Conservation (phyloP, 2,888 invertebrate genomes). For the Habroteleia sp. region DNA sequence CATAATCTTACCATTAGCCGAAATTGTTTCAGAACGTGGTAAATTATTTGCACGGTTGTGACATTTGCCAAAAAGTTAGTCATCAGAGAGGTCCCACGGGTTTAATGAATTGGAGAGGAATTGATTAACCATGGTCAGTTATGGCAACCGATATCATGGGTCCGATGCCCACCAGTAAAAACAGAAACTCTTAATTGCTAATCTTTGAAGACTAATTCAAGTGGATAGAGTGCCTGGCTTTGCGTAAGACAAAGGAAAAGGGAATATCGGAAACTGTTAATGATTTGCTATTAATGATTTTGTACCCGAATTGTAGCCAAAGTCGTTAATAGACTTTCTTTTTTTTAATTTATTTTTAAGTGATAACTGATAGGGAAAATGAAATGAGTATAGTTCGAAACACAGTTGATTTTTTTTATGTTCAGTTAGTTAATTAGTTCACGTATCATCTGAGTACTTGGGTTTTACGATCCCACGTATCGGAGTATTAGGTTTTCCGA, state of each 20-base stretch:
- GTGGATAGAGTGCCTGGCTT: constrained; percentile 37
- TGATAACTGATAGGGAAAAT: too few species aligned
- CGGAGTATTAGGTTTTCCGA: too few species aligned
- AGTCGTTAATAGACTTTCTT: too few species aligned
- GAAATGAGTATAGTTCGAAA: too few species aligned
- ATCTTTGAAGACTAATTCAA: constrained; percentile 44
- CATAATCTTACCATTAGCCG: constrained; percentile 22
- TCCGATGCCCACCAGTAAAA: constrained; percentile 56
- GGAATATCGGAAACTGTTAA: constrained; percentile 36
- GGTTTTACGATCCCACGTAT: too few species aligned
- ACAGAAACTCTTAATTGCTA: constrained; percentile 15
- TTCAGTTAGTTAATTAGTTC: too few species aligned
- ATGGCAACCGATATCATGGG: constrained; percentile 61
- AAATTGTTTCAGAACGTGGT: constrained; percentile 12
- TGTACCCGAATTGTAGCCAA: too few species aligned
- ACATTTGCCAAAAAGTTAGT: constrained; percentile 9
- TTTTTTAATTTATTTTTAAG: too few species aligned
- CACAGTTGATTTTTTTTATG: too few species aligned
- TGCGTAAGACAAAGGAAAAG: constrained; percentile 33
- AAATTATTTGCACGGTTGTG: constrained; percentile 1
- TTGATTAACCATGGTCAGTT: background rate
- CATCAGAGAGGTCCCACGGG: constrained; percentile 10
- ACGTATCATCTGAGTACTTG: too few species aligned
- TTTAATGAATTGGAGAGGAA: constrained; percentile 2
- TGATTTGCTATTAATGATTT: too few species aligned